Evolutionary conservation across 2,797 vertebrate genomes (phyloP).

Genomic region (Gymnothorax javanicus): DNA sequence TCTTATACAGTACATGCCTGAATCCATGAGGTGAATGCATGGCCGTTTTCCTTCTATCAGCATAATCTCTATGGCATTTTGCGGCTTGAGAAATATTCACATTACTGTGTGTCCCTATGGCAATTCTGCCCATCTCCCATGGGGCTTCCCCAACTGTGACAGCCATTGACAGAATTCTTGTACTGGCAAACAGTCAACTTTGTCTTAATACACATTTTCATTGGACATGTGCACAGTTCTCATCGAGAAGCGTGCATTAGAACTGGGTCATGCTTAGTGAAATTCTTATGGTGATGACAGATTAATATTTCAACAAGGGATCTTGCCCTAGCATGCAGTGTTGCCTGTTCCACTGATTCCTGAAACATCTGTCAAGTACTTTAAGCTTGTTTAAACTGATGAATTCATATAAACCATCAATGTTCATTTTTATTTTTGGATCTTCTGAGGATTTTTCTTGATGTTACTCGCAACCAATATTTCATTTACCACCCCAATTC

Average conservation of each 20-base stretch:
- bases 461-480: too few species aligned
- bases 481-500: too few species aligned
- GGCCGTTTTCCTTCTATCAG: background rate
- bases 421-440: too few species aligned
- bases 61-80: background rate
- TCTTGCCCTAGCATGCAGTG: slow-evolving; percentile 7
- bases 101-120: slow-evolving; percentile 1
- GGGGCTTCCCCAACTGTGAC: background rate
- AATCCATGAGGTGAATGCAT: slow-evolving; percentile 4
- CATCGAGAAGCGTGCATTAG: background rate
- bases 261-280: background rate
- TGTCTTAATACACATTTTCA: background rate
- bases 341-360: background rate
- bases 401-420: background rate
- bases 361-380: slow-evolving; percentile 16
- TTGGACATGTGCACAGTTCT: background rate
- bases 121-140: background rate
- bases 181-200: background rate
- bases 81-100: slow-evolving; percentile 22
- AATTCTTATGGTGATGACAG: background rate
- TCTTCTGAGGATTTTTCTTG: too few species aligned
- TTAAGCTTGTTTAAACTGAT: background rate
- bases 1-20: slow-evolving; percentile 3
- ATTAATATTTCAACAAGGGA: slow-evolving; percentile 8
- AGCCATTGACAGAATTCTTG: background rate